These are phyloP conservation scores for Chymomyza amoena DNA, from an alignment of 2,888 invertebrate species.

Conservation along the genomic window DNA sequence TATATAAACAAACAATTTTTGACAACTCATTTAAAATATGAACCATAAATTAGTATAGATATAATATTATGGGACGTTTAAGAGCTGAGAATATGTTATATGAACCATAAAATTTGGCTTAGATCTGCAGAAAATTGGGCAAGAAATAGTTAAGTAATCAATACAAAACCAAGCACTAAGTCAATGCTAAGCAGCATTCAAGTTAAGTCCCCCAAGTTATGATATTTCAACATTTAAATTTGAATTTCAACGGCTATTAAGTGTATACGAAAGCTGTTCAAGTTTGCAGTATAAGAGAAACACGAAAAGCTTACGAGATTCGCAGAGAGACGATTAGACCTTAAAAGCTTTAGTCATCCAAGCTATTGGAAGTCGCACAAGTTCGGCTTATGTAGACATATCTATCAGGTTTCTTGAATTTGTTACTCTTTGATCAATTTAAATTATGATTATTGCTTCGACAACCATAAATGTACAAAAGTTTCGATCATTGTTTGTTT, in stretches of 20 bases:
- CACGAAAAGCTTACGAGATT: not conserved
- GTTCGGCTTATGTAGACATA: not conserved
- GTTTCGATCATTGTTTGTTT: not conserved
- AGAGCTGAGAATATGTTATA: not conserved
- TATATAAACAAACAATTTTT: not conserved
- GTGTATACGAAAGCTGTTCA: not conserved
- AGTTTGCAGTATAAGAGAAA: not conserved
- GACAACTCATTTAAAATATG: not conserved
- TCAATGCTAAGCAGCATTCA: not conserved
- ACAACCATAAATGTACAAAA: not conserved
- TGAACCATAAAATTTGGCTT: not conserved
- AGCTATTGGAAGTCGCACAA: not conserved
- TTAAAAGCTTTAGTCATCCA: not conserved
- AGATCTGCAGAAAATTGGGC: not conserved
- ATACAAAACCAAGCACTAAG: not conserved
- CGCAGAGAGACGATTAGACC: not conserved
- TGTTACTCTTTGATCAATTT: not conserved
- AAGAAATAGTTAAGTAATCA: not conserved
- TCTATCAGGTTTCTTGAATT: not conserved
- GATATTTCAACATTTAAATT: not conserved
- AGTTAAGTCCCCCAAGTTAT: not conserved
- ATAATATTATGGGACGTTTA: not conserved
- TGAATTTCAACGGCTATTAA: not conserved
- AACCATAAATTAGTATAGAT: not conserved
- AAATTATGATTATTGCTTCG: not conserved